Evolutionary conservation across 2,113 vertebrate species (phyloP).

Genomic region (Crotalus viridis): DNA sequence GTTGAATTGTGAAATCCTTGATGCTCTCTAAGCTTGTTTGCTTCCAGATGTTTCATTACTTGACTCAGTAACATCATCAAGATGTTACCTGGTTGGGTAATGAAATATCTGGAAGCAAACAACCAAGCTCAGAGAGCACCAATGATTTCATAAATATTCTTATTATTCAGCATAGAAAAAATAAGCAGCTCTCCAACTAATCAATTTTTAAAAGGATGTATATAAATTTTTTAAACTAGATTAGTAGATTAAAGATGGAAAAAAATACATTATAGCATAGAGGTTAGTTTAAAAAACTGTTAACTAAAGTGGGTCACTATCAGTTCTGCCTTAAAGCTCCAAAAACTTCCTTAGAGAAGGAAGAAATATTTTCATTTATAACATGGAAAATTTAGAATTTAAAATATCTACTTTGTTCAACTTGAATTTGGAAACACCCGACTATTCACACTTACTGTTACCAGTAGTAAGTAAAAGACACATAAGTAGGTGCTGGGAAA

Average conservation of each 20-base stretch:
- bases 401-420: conserved; percentile 50
- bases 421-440: neutral
- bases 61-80: neutral
- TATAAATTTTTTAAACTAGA: conserved; percentile 82
- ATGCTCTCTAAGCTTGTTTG: neutral
- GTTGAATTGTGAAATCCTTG: neutral
- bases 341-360: conserved; percentile 55
- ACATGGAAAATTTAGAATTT: conserved; percentile 51
- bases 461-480: neutral
- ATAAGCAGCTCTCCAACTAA: conserved; percentile 79
- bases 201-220: conserved; percentile 85
- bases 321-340: conserved; percentile 72
- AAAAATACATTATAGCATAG: conserved; percentile 67
- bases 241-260: conserved; percentile 68
- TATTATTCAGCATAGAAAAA: conserved; percentile 77
- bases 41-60: neutral
- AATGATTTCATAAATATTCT: conserved; percentile 63
- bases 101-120: neutral
- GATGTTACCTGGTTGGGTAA: neutral
- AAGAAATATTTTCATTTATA: conserved; percentile 49
- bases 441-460: neutral
- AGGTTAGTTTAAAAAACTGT: conserved; percentile 78
- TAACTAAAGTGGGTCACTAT: conserved; percentile 76
- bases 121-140: neutral
- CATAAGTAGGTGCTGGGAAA: neutral